Evolutionary conservation across 2,888 invertebrate genomes (phyloP).

Genomic region (Dicranocentrus wangi): DNA sequence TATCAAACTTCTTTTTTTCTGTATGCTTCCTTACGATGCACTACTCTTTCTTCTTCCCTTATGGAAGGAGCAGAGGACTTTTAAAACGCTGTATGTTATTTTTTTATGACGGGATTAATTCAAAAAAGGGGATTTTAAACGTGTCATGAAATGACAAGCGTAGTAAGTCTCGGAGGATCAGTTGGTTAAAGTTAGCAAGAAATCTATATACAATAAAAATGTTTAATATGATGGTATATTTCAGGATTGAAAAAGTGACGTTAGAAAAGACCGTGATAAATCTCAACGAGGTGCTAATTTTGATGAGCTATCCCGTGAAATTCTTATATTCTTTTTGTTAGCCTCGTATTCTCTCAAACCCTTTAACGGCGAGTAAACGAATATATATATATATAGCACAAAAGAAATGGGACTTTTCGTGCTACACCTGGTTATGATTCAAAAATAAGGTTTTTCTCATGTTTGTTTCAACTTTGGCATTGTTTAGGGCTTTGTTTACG

Average conservation of each 20-base stretch:
- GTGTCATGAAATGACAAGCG: conserved; percentile 47
- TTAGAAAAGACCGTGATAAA: conserved; percentile 37
- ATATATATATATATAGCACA: background rate
- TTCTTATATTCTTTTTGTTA: conserved; percentile 7
- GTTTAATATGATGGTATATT: no score
- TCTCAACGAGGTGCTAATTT: conserved; percentile 65
- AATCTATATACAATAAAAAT: no score
- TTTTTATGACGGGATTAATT: conserved; percentile 48
- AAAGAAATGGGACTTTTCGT: conserved; percentile 46
- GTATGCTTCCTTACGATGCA: no score
- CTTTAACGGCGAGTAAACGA: no score
- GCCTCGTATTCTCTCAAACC: no score
- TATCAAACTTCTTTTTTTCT: background rate
- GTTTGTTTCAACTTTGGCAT: background rate
- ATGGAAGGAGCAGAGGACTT: background rate
- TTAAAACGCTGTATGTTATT: background rate
- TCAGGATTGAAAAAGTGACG: background rate
- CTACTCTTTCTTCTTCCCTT: no score
- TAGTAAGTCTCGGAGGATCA: conserved; percentile 11
- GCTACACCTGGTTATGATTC: background rate
- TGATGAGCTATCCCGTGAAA: conserved; percentile 43
- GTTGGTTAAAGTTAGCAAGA: no score
- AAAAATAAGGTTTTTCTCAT: conserved; percentile 21
- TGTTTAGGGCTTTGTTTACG: no score
- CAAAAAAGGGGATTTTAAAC: conserved; percentile 32